A percentile compares a stretch with the other conserved stretches of the same genome.
Evolutionary conservation across 2,113 vertebrate species (phyloP).

Genomic region (Hippolais icterina): DNA sequence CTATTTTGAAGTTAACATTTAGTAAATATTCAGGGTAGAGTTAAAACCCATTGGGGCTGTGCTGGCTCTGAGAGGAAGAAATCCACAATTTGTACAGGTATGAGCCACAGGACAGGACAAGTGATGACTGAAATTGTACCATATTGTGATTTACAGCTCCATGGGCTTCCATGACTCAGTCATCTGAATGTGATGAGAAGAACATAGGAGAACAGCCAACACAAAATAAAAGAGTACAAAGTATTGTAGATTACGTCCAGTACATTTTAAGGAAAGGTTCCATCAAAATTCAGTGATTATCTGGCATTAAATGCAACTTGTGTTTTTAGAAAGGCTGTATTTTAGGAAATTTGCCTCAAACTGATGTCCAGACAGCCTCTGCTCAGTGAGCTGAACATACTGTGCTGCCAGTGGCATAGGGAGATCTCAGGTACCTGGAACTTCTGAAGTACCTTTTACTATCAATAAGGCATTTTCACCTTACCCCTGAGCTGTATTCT

Average conservation of each 20-base stretch:
- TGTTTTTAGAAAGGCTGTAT: not conserved
- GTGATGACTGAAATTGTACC: not conserved
- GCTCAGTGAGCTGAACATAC: not conserved
- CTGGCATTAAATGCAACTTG: not conserved
- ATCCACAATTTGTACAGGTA: not conserved
- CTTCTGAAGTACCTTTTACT: not conserved
- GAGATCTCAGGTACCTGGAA: not conserved
- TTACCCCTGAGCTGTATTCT: not conserved
- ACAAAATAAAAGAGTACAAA: not conserved
- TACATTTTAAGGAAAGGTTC: not conserved
- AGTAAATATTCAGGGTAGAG: not conserved
- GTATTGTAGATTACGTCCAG: rapidly evolving
- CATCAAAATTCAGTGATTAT: not conserved
- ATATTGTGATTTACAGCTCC: not conserved
- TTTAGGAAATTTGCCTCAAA: not conserved
- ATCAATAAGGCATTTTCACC: not conserved
- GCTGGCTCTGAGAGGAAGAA: not conserved
- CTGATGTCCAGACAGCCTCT: not conserved
- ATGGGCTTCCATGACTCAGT: not conserved
- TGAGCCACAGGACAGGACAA: not conserved
- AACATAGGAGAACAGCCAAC: not conserved
- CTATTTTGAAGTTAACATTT: not conserved
- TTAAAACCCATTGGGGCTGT: not conserved
- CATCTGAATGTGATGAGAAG: not conserved
- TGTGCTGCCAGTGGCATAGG: not conserved